Evolutionary conservation across 64 coral and sea anemone genomes (phyloP), one percentile per base, ranked within the genome.

Genomic region (Montipora capricornis): DNA sequence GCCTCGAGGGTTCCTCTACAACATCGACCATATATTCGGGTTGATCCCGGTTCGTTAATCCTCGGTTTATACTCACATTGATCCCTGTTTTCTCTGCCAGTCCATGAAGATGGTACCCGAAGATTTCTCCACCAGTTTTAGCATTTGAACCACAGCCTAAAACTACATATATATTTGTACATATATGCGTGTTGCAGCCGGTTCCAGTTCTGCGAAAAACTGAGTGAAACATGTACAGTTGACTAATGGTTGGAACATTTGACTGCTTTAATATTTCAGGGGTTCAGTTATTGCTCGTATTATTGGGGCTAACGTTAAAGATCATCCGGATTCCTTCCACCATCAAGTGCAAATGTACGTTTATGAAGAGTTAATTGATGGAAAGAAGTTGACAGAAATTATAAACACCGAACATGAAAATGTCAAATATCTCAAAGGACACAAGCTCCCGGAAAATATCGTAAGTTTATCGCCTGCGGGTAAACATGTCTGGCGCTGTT

Each of bases 391-490:
- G 16, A 96, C 98, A 22, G 98, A 99, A 10, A 99, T 99, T 49
- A 99, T 99, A 20, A 99, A 99, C 76, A 94, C 95, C 20, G 70
- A 99, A 75, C 98, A 99, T 9, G 95, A 96, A 51, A 99, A 99
- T 62, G 92, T 96, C 7, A 99, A 96, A 26, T 99, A 99, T 57
- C 80, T 99, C 75, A 90, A 90, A 75, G 98, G 95, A 10, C 88
- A 85, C 74, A 96, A 94, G 60, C 49, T 99, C 49, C 98, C 98
- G 4, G 95, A 92, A 0, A 99, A 99, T 48, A 73, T 99, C 12
- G 98, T 99, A 93, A 92, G 98, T 95, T 79, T 17, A 57, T n/a
- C 13, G 49, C 8, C 74, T 44, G 17, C 29, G 29, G 24, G 81
- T 9, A 19, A 67, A 47, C 46, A 19, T 15, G 1, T 48, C 4